phyloP scores from a whole-genome alignment of 2,113 vertebrate species.

The Chloroceryle aenea region DNA sequence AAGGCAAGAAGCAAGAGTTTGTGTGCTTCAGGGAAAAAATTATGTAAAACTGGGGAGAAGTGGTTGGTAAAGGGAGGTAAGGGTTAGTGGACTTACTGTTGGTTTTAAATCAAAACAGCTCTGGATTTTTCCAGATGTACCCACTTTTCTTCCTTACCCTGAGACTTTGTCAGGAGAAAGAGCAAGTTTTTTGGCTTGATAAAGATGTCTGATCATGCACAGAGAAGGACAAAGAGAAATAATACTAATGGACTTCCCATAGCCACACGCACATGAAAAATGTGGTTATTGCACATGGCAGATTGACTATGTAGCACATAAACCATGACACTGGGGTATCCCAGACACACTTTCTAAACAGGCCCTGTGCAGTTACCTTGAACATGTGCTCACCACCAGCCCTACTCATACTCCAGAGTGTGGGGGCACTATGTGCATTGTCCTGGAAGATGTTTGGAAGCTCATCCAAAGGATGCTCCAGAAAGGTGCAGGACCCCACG shows the following conservation, averaged over 20 bases:
- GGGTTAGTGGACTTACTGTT: neutral
- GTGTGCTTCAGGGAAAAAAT: neutral
- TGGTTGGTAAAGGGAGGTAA: neutral
- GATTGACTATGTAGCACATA: neutral
- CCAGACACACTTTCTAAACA: neutral
- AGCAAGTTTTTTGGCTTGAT: neutral
- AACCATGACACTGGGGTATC: accelerated
- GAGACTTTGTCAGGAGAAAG: neutral
- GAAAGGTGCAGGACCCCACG: neutral
- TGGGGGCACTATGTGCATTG: accelerated
- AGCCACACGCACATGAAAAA: no score
- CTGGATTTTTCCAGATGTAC: neutral
- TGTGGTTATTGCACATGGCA: accelerated
- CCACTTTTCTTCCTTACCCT: neutral
- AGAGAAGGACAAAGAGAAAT: neutral
- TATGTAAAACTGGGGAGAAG: neutral
- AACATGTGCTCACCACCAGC: neutral
- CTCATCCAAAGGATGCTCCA: neutral
- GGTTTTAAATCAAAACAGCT: neutral
- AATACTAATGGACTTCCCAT: neutral
- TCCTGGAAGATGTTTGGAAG: neutral
- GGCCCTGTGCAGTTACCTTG: neutral
- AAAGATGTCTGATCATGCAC: neutral
- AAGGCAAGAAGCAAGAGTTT: neutral
- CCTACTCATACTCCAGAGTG: neutral